These are phyloP conservation scores for Procambarus clarkii DNA, from an alignment of 1,140 invertebrate genomes.

Conservation along the genomic window DNA sequence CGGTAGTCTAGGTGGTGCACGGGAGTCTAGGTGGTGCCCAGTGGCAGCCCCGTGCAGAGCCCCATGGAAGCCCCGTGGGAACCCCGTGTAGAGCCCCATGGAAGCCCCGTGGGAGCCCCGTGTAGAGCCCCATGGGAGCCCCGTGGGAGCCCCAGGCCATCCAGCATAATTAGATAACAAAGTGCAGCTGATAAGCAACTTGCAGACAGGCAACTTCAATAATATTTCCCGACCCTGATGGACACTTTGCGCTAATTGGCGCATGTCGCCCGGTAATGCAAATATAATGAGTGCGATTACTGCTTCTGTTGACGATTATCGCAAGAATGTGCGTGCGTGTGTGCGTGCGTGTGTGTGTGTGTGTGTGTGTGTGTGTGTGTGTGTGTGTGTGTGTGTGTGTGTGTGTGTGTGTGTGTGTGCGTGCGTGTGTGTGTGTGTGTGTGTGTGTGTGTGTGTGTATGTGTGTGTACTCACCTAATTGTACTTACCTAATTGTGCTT, in stretches of 20 bases:
- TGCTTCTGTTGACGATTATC: conserved; percentile 24
- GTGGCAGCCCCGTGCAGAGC: too few relatives aligned
- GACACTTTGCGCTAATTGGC: conserved; percentile 29
- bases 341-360: not conserved
- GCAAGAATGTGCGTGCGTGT: not conserved
- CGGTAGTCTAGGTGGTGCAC: too few relatives aligned
- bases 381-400: conserved; percentile 19
- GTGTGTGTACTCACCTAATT: too few relatives aligned
- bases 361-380: too few relatives aligned
- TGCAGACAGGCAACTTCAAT: not conserved
- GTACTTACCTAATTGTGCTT: too few relatives aligned
- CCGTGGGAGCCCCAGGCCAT: too few relatives aligned
- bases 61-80: too few relatives aligned
- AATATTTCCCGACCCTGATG: conserved; percentile 9
- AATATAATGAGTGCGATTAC: conserved; percentile 36
- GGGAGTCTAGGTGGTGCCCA: too few relatives aligned
- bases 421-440: conserved; percentile 14
- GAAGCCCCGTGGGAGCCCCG: too few relatives aligned
- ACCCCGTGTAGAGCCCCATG: too few relatives aligned
- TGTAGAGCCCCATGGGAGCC: too few relatives aligned
- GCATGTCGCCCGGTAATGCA: not conserved
- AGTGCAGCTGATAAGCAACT: not conserved
- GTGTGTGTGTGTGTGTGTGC: not conserved
- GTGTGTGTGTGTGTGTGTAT: conserved; percentile 24
- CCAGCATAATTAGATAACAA: conserved; percentile 31